Evolutionary conservation across 2,797 vertebrate species (phyloP).

Genomic region (Decapterus maruadsi): DNA sequence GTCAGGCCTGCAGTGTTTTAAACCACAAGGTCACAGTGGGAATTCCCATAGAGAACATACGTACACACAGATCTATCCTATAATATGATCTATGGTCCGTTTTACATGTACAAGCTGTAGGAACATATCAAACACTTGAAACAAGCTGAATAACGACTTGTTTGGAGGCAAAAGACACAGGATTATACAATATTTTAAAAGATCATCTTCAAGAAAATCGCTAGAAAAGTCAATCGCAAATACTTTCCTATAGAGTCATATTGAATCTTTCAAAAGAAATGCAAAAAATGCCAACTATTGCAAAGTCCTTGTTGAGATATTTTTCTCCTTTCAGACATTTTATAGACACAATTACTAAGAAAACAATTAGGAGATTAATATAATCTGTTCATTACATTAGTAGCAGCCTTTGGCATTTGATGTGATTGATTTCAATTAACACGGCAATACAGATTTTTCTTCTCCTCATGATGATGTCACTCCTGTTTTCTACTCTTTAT

Average conservation of each 20-base stretch:
- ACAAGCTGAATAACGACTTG: neutral
- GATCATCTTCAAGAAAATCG: neutral
- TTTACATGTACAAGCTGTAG: neutral
- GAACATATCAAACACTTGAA: neutral
- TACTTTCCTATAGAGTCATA: neutral
- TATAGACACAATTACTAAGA: neutral
- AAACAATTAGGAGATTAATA: neutral
- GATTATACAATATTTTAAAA: neutral
- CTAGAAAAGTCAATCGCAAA: neutral
- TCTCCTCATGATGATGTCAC: neutral
- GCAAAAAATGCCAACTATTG: neutral
- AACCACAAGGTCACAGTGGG: slow-evolving; percentile 55
- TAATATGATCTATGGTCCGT: slow-evolving; percentile 14
- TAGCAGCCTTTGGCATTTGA: neutral
- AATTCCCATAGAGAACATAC: slow-evolving; percentile 35
- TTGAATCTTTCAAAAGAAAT: neutral
- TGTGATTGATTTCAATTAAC: neutral
- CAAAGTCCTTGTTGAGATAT: neutral
- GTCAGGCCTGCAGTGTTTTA: slow-evolving; percentile 47
- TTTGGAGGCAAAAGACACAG: neutral
- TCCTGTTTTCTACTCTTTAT: slow-evolving; percentile 18
- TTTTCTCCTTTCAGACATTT: neutral
- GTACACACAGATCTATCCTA: slow-evolving; percentile 25
- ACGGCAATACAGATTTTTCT: neutral
- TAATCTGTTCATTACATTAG: neutral